A percentile compares a stretch with the other conserved stretches of the same genome.
These are phyloP conservation scores for Eupleurogrammus muticus DNA, from an alignment of 2,797 vertebrate genomes.

Conservation along the genomic window DNA sequence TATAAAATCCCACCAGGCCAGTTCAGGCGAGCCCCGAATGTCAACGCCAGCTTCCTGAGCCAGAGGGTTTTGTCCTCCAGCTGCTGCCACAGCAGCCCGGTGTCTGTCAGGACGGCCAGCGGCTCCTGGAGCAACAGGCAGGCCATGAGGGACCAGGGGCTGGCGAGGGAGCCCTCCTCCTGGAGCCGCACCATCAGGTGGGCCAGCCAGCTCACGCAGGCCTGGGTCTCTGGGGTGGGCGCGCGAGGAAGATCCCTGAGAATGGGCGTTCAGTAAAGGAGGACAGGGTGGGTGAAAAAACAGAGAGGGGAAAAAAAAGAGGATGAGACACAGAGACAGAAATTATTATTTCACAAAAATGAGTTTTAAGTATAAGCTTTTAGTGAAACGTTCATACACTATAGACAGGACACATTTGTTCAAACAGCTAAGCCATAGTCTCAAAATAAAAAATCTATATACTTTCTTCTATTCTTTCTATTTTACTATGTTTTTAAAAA, in stretches of 20 bases:
- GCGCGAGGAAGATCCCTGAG: conserved; percentile 91
- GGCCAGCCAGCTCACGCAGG: conserved; percentile 88
- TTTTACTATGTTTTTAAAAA: no score
- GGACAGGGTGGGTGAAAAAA: background rate
- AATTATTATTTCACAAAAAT: no score
- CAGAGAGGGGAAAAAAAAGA: no score
- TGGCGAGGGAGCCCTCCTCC: conserved; percentile 88
- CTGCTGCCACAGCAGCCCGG: conserved; percentile 83
- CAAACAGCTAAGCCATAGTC: no score
- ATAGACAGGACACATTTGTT: no score
- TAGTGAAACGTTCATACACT: no score
- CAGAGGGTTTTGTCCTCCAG: conserved; percentile 89
- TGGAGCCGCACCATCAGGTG: conserved; percentile 90
- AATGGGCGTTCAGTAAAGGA: background rate
- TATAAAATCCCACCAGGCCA: conserved; percentile 88
- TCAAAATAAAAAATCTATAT: no score
- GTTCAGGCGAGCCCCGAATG: conserved; percentile 87
- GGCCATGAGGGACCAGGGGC: conserved; percentile 90
- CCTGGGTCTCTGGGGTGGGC: conserved; percentile 85
- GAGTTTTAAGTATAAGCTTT: no score
- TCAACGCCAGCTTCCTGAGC: conserved; percentile 87
- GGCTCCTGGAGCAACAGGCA: conserved; percentile 89
- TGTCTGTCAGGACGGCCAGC: conserved; percentile 44
- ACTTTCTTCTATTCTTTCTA: no score
- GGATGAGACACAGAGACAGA: no score